Conservation (phyloP, 2,888 invertebrate species). For the Rotaria magnacalcarata region DNA sequence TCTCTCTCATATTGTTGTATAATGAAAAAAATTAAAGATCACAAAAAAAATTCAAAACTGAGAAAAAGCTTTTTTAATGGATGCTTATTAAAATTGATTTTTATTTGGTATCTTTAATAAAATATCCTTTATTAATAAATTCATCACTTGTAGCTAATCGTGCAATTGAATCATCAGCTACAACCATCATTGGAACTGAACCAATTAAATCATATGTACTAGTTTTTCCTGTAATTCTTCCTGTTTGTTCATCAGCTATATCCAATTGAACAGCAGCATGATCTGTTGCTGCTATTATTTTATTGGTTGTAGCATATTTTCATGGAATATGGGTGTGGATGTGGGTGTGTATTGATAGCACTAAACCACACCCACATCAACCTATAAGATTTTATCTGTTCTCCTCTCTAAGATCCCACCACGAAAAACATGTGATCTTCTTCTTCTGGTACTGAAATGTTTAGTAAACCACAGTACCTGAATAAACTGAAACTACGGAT, state of each 20-base stretch:
- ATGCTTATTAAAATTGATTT: too few species aligned
- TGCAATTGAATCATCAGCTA: slow-evolving; percentile 44
- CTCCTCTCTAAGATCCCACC: too few species aligned
- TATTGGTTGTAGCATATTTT: slow-evolving; percentile 96
- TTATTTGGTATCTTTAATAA: background rate
- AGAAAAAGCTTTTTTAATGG: background rate
- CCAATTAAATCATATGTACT: slow-evolving; percentile 44
- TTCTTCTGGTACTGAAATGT: too few species aligned
- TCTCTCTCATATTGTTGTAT: too few species aligned
- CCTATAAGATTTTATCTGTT: too few species aligned
- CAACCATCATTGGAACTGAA: slow-evolving; percentile 45
- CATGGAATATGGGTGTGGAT: slow-evolving; percentile 70
- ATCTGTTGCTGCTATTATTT: slow-evolving; percentile 96
- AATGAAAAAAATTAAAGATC: too few species aligned
- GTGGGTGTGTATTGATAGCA: too few species aligned
- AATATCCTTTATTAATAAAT: background rate
- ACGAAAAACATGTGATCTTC: too few species aligned
- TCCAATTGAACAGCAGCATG: slow-evolving; percentile 96
- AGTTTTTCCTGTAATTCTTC: slow-evolving; percentile 37
- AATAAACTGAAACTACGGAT: too few species aligned
- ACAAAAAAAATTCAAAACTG: background rate
- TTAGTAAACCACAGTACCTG: too few species aligned
- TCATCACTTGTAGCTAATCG: slow-evolving; percentile 43
- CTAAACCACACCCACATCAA: too few species aligned
- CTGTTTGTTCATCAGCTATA: slow-evolving; percentile 61